These are phyloP conservation scores for Philereme transversata DNA, from an alignment of 2,888 invertebrate species.

Conservation along the genomic window DNA sequence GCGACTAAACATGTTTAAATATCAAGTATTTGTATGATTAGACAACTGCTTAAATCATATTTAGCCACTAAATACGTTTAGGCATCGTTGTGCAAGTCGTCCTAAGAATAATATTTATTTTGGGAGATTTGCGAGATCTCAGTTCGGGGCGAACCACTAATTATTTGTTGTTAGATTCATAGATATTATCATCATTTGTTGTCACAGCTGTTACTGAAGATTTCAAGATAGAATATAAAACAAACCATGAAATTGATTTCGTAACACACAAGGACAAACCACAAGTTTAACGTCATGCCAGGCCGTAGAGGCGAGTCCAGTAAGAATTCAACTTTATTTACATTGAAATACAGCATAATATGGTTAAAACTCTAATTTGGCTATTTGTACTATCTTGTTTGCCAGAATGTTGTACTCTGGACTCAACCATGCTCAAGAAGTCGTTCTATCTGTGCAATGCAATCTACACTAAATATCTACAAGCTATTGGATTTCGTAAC, in stretches of 20 bases:
- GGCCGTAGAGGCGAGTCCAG: background rate
- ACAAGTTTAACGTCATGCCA: background rate
- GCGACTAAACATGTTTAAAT: too few relatives aligned
- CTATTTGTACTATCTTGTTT: slow-evolving; percentile 11
- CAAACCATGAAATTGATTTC: background rate
- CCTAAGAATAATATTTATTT: too few relatives aligned
- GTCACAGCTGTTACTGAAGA: background rate
- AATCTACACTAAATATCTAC: background rate
- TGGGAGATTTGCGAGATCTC: too few relatives aligned
- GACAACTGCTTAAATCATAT: too few relatives aligned
- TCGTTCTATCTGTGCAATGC: background rate
- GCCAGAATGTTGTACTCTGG: slow-evolving; percentile 32
- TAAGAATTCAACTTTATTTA: slow-evolving; percentile 11
- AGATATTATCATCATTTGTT: background rate
- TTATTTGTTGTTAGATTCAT: too few relatives aligned
- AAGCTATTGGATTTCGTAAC: slow-evolving; percentile 6
- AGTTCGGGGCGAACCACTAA: too few relatives aligned
- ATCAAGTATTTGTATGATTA: too few relatives aligned
- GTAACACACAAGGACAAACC: background rate
- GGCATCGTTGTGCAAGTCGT: too few relatives aligned
- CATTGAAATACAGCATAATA: slow-evolving; percentile 18
- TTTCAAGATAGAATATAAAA: background rate
- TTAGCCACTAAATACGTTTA: too few relatives aligned
- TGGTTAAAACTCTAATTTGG: slow-evolving; percentile 11
- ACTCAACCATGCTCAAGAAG: slow-evolving; percentile 17